Percentiles rank a stretch among this genome's conserved stretches.
Evolutionary conservation across 2,888 invertebrate species (phyloP).

Genomic region (Unio delphinus): DNA sequence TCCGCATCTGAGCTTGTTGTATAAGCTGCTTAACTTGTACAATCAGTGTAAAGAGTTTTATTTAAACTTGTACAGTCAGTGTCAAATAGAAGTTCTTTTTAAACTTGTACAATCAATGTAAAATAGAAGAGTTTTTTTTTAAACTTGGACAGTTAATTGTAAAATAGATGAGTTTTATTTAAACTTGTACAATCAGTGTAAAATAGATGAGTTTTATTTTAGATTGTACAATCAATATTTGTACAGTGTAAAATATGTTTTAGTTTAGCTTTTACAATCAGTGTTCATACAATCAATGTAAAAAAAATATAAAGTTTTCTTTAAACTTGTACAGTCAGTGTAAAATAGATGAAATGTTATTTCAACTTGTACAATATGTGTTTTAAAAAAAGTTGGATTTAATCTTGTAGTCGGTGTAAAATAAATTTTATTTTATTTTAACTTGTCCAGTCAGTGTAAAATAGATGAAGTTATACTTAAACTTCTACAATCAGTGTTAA

Average conservation of each 20-base stretch:
- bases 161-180: neutral
- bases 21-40: neutral
- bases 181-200: neutral
- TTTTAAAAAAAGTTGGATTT: neutral
- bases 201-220: neutral
- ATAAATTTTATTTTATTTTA: neutral
- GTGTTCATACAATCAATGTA: neutral
- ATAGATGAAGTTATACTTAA: neutral
- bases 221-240: neutral
- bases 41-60: neutral
- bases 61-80: neutral
- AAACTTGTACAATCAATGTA: neutral
- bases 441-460: neutral
- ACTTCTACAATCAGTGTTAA: neutral
- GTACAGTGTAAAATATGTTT: neutral
- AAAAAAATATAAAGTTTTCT: neutral
- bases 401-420: neutral
- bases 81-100: neutral
- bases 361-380: neutral
- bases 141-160: neutral
- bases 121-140: neutral
- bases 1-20: neutral
- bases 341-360: neutral
- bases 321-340: neutral
- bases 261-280: neutral